Percentiles rank a stretch among this genome's conserved stretches.
Conservation (phyloP, 2,888 invertebrate genomes). For the Tipula helvola region DNA sequence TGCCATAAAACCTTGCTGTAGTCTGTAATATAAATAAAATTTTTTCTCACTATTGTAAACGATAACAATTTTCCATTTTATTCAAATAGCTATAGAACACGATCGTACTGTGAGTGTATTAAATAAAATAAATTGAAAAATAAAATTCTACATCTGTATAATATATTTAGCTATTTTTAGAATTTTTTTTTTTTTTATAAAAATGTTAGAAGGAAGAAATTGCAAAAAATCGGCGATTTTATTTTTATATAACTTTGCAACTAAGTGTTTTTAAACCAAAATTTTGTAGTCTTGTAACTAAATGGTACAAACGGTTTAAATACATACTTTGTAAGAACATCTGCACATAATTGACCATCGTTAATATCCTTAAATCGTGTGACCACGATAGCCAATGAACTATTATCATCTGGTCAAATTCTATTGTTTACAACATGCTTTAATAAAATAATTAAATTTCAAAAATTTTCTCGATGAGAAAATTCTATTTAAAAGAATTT, state of each 20-base stretch:
- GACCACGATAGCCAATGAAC: neutral
- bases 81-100: neutral
- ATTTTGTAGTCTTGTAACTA: neutral
- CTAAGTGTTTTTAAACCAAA: neutral
- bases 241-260: neutral
- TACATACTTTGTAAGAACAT: no score
- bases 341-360: no score
- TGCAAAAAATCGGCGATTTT: neutral
- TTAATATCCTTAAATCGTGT: neutral
- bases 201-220: neutral
- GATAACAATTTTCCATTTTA: neutral
- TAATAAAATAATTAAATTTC: neutral
- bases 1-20: neutral
- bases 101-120: neutral
- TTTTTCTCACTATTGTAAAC: neutral
- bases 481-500: neutral
- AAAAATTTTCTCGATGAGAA: neutral
- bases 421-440: neutral
- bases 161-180: neutral
- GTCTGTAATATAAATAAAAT: neutral
- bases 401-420: neutral
- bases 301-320: neutral
- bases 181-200: neutral
- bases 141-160: neutral
- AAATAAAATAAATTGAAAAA: neutral